These are phyloP conservation scores for Aspidiotus rigidus DNA, from an alignment of 2,888 invertebrate species.

Conservation along the genomic window DNA sequence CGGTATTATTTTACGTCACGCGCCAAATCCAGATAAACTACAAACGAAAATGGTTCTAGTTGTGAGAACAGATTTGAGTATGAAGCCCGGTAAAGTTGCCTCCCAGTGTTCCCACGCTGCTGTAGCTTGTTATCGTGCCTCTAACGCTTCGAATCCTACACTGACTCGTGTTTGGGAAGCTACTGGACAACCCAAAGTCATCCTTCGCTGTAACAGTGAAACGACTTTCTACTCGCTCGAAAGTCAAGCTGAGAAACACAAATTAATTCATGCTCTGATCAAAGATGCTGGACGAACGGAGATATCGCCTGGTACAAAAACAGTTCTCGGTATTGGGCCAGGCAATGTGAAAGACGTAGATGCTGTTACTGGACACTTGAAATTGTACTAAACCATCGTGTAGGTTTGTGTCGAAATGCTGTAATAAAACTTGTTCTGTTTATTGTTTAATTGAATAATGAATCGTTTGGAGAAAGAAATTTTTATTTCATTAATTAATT, in stretches of 20 bases:
- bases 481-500: no score
- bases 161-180: conserved; percentile 54
- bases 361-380: conserved; percentile 76
- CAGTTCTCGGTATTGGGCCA: conserved; percentile 89
- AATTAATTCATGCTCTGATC: conserved; percentile 65
- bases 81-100: conserved; percentile 69
- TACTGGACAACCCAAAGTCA: conserved; percentile 65
- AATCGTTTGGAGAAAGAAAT: background rate
- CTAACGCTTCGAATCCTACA: conserved; percentile 44
- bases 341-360: conserved; percentile 68
- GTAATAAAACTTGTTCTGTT: background rate
- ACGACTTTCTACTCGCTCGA: conserved; percentile 60
- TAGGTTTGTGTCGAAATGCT: background rate
- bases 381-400: conserved; percentile 57
- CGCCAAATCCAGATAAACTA: conserved; percentile 35
- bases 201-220: conserved; percentile 53
- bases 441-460: background rate
- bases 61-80: conserved; percentile 63
- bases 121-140: conserved; percentile 55
- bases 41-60: conserved; percentile 59
- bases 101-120: conserved; percentile 75
- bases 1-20: background rate
- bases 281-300: conserved; percentile 90
- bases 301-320: conserved; percentile 75
- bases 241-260: conserved; percentile 57